Evolutionary conservation across 2,888 invertebrate species (phyloP), one percentile per base, ranked within the genome.

Genomic region (Copidosoma aretas): DNA sequence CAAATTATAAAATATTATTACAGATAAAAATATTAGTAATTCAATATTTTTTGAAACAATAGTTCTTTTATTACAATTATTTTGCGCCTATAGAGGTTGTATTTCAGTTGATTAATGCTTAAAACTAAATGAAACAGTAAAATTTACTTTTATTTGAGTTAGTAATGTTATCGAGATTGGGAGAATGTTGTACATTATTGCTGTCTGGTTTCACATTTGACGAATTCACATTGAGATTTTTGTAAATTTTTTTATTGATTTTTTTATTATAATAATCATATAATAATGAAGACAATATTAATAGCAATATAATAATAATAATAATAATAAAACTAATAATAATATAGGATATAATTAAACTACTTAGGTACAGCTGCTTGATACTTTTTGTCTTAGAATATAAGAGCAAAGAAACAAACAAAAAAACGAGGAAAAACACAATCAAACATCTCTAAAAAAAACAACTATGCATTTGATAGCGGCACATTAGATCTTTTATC

Each of bases 351-450:
- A 77, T 77, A 71, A 72, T 78, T 80, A 80, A 74, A 75, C 80
- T 81, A 81, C 78, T 81, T 80, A 81, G 81, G 81, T 81, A 81
- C 81, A 78, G 78, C 77, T 81, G 80, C 79, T 79, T 80, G 79
- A 79, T 81, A 79, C 78, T 78, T 75, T 79, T 76, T 73, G 73
- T 73, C 72, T 68, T 74, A 76, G 75, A 75, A 67, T 71, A 68
- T 72, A 68, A 71, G 68, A 73, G 68, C 73, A 73, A 71, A 73
- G 67, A 76, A 71, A 74, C 68, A 73, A 73, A 75, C 71, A 71
- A 32, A 32, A 32, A 32, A 67, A 74, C 72, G 51, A 71, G 64
- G 68, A 67, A 70, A 72, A 73, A 72, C 60, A 73, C 66, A 68
- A 66, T 66, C 63, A 71, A 68, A 63, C 52, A 41, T 63, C 49